These are phyloP conservation scores for Drosophila parabipectinata DNA, from an alignment of 1,140 invertebrate genomes.

Conservation along the genomic window DNA sequence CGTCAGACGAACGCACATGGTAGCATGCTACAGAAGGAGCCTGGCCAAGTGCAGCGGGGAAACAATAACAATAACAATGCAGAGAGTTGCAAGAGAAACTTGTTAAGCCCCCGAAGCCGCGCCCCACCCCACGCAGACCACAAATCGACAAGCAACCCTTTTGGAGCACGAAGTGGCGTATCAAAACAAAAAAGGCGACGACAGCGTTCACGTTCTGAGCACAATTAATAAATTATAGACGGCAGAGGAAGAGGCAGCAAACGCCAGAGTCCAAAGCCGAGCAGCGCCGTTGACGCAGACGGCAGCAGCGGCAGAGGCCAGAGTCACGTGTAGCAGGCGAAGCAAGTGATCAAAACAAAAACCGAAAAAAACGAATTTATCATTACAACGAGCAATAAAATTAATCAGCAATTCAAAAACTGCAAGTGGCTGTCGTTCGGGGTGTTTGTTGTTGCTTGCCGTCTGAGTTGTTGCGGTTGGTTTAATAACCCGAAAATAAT, in stretches of 20 bases:
- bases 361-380: conserved; percentile 82
- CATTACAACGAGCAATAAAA: conserved; percentile 82
- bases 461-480: conserved; percentile 64
- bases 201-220: conserved; percentile 63
- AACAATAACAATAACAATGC: conserved; percentile 35
- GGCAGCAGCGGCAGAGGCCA: conserved; percentile 57
- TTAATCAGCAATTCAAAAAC: conserved; percentile 82
- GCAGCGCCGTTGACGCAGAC: conserved; percentile 14
- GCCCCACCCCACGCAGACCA: conserved; percentile 15
- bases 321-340: conserved; percentile 61
- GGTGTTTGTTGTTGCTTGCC: conserved; percentile 16
- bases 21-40: conserved; percentile 22
- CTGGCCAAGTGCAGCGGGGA: conserved; percentile 18
- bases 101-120: conserved; percentile 18
- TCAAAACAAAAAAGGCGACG: conserved; percentile 71
- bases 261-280: conserved; percentile 9
- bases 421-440: conserved; percentile 67
- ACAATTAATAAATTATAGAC: conserved; percentile 82
- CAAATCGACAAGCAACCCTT: conserved; percentile 50
- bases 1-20: background rate
- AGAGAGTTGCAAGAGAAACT: conserved; percentile 18
- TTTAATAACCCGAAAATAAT: conserved; percentile 82
- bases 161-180: conserved; percentile 68
- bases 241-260: conserved; percentile 35
- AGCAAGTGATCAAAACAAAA: conserved; percentile 80